A percentile compares a stretch with the other conserved stretches of the same genome.
These are phyloP conservation scores for Phrynosoma platyrhinos DNA, from an alignment of 2,113 vertebrate species.

Conservation along the genomic window DNA sequence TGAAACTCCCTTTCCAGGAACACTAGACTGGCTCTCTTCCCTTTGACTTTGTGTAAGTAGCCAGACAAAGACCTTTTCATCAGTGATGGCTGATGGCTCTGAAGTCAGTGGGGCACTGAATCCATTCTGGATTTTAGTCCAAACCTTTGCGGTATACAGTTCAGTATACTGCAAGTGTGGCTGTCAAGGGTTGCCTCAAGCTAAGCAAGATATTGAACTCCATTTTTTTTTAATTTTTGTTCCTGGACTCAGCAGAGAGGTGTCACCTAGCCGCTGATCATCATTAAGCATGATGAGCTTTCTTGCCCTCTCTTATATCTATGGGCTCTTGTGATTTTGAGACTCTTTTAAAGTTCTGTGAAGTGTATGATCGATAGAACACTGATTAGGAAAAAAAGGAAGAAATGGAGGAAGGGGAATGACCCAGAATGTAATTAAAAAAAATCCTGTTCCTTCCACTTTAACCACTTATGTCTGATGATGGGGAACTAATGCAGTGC, in stretches of 20 bases:
- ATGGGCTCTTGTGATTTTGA: not conserved
- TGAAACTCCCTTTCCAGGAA: no score
- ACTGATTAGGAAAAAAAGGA: constrained; percentile 9
- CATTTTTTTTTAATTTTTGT: not conserved
- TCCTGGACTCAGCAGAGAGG: not conserved
- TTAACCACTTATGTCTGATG: constrained; percentile 29
- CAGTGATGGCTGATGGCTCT: no score
- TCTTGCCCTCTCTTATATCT: not conserved
- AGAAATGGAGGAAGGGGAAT: not conserved
- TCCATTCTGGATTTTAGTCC: no score
- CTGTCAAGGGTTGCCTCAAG: no score
- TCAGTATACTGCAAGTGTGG: no score
- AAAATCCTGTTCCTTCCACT: not conserved
- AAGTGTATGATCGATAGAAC: constrained; percentile 6
- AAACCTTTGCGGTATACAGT: no score
- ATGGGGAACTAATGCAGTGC: constrained; percentile 16
- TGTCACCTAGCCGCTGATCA: not conserved
- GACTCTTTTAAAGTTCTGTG: not conserved
- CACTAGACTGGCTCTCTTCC: no score
- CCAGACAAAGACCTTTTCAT: no score
- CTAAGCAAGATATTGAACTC: no score
- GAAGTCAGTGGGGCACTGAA: no score
- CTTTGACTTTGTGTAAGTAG: no score
- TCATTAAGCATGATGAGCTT: not conserved
- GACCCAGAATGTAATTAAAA: constrained; percentile 7